Conservation (phyloP, 2,797 vertebrate genomes). For the Darevskia mixta region DNA sequence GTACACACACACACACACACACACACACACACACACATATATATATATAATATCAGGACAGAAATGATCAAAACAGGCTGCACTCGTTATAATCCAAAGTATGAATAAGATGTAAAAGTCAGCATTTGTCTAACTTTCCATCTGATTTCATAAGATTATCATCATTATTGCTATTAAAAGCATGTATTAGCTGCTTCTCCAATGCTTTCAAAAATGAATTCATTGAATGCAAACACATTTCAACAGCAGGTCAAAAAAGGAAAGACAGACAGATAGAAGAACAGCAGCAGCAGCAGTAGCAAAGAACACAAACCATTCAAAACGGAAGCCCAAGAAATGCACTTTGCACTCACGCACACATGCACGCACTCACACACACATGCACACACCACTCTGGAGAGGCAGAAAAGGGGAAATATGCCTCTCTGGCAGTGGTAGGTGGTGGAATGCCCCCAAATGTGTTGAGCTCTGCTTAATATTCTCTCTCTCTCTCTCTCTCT, state of each 20-base stretch:
- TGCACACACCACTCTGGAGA: not conserved
- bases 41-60: not conserved
- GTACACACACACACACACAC: no score
- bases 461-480: not conserved
- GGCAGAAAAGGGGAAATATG: no score
- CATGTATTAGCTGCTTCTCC: not conserved
- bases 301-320: not conserved
- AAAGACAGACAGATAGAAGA: rapidly evolving
- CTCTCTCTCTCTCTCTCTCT: no score
- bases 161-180: not conserved
- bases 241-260: not conserved
- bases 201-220: not conserved
- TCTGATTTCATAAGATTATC: no score
- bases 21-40: no score
- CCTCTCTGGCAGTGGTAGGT: not conserved
- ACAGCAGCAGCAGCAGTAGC: not conserved
- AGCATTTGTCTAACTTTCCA: not conserved
- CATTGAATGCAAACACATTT: not conserved
- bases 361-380: no score
- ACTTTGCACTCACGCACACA: not conserved
- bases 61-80: not conserved
- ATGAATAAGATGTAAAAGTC: not conserved
- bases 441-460: not conserved
- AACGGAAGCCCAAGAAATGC: not conserved
- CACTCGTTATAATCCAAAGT: not conserved